Evolutionary conservation across 2,113 vertebrate species (phyloP).

Genomic region (Lepisosteus osseus): DNA sequence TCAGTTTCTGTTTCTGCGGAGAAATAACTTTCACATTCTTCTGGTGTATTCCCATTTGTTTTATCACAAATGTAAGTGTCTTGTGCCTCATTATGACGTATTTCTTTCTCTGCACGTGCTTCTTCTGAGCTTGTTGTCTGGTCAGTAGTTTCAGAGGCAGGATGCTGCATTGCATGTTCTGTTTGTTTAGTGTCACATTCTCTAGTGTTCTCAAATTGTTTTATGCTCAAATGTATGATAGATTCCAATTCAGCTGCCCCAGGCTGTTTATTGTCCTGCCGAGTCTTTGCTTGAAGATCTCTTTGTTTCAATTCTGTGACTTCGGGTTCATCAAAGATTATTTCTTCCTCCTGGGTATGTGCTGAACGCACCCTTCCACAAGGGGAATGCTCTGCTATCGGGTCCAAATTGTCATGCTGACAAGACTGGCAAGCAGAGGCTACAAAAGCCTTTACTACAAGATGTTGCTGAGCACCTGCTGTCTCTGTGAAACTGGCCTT

Average conservation of each 20-base stretch:
- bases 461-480: too few relatives aligned
- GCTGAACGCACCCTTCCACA: neutral
- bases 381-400: neutral
- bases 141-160: neutral
- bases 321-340: neutral
- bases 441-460: neutral
- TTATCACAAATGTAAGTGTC: neutral
- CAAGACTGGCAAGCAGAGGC: neutral
- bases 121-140: neutral
- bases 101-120: neutral
- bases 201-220: neutral
- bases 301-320: neutral
- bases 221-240: neutral
- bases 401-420: neutral
- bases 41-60: neutral
- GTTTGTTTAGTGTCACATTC: neutral
- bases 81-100: neutral
- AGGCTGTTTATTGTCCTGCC: neutral
- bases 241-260: neutral
- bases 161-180: neutral
- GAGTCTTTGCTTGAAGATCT: neutral
- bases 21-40: neutral
- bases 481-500: neutral
- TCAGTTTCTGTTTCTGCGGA: neutral
- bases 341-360: neutral